phyloP scores from a whole-genome alignment of 2,113 vertebrate genomes.

The Pycnonotus jocosus region DNA sequence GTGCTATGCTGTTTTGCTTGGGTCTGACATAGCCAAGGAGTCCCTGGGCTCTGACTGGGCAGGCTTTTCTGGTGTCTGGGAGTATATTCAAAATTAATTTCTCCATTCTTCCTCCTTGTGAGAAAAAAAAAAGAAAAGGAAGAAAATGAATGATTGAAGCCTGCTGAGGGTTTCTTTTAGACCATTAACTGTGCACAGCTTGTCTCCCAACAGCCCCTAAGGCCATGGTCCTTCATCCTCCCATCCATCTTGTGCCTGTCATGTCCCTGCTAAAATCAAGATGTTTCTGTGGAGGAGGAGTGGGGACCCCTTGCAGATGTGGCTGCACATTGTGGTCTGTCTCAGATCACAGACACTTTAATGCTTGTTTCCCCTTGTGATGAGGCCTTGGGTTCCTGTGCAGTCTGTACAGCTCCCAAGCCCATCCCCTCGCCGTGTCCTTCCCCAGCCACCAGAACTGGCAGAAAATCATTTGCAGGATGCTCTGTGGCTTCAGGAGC shows the following conservation, averaged over 20 bases:
- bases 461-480: neutral
- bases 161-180: neutral
- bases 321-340: neutral
- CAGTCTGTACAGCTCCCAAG: neutral
- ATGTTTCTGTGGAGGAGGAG: neutral
- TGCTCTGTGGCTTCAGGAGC: neutral
- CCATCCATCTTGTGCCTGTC: neutral
- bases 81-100: neutral
- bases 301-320: neutral
- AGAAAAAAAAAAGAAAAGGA: fast-evolving
- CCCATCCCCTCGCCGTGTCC: fast-evolving
- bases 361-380: neutral
- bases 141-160: neutral
- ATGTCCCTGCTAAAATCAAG: neutral
- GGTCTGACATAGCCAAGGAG: neutral
- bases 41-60: neutral
- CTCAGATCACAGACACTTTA: neutral
- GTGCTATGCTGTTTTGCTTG: neutral
- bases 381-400: neutral
- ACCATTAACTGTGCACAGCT: neutral
- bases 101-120: neutral
- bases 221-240: neutral
- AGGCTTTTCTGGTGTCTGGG: neutral
- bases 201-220: neutral
- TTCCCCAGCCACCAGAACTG: neutral